A percentile compares a stretch with the other conserved stretches of the same genome.
Evolutionary conservation across 2,797 vertebrate species (phyloP).

Genomic region (Pangasius macronema): DNA sequence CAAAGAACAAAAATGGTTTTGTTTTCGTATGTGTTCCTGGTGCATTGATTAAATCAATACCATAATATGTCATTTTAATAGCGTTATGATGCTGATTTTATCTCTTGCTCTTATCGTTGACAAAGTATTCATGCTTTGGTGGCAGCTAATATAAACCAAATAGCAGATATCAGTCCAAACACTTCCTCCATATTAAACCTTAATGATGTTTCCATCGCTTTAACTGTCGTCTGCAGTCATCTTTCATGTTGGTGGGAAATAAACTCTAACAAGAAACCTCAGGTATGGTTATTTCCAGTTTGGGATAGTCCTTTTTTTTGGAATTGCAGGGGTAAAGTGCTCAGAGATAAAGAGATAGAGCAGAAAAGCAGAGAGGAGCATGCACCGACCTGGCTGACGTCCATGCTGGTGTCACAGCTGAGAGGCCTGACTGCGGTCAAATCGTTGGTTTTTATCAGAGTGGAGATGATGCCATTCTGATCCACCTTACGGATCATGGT

Average conservation of each 20-base stretch:
- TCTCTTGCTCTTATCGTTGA: neutral
- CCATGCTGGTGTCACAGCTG: slow-evolving; percentile 91
- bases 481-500: slow-evolving; percentile 91
- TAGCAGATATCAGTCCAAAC: neutral
- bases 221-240: neutral
- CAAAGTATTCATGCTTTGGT: neutral
- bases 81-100: neutral
- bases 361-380: neutral
- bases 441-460: slow-evolving; percentile 84
- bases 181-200: neutral
- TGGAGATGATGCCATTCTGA: slow-evolving; percentile 88
- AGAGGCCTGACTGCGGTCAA: slow-evolving; percentile 85
- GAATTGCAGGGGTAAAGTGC: neutral
- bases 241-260: neutral
- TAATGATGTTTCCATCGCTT: neutral
- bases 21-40: neutral
- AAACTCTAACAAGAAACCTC: neutral
- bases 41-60: neutral
- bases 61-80: neutral
- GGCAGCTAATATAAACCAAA: neutral
- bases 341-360: neutral
- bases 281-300: neutral
- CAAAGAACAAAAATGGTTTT: neutral
- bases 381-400: slow-evolving; percentile 83
- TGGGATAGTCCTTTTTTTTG: neutral